Percentiles rank a stretch among this genome's conserved stretches.
phyloP scores from a whole-genome alignment of 2,113 vertebrate species.

The Poeciliopsis turrubarensis region DNA sequence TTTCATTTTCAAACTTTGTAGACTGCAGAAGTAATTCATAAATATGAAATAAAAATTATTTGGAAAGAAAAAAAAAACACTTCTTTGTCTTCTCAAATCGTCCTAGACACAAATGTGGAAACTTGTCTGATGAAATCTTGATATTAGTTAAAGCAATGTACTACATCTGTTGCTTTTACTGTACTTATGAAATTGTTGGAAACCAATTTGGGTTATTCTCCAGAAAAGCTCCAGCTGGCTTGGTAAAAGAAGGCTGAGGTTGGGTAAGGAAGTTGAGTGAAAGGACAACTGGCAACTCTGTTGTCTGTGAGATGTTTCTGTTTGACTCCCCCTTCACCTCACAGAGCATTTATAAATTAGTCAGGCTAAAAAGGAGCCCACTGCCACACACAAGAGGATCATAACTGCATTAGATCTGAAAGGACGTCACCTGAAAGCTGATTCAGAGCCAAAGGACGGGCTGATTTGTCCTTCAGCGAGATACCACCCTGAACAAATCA shows the following conservation, averaged over 20 bases:
- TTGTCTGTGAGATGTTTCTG: constrained; percentile 6
- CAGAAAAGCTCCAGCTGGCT: neutral
- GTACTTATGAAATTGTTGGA: neutral
- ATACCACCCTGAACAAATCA: constrained; percentile 55
- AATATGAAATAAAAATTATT: too few species aligned
- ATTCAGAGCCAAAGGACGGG: constrained; percentile 52
- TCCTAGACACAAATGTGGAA: too few species aligned
- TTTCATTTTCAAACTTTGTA: too few species aligned
- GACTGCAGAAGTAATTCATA: too few species aligned
- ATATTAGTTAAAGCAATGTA: too few species aligned
- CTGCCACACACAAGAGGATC: neutral
- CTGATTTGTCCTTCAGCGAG: constrained; percentile 29
- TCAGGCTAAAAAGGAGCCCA: constrained; percentile 9
- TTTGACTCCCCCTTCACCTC: constrained; percentile 17
- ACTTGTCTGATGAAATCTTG: too few species aligned
- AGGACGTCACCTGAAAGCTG: constrained; percentile 59
- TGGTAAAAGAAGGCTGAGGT: neutral
- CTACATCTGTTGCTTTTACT: neutral
- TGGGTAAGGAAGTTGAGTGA: neutral
- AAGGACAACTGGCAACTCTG: neutral
- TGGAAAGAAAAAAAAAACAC: too few species aligned
- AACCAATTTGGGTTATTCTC: neutral
- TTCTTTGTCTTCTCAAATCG: too few species aligned
- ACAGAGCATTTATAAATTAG: constrained; percentile 47
- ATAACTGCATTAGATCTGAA: constrained; percentile 52